A percentile compares a stretch with the other conserved stretches of the same genome.
Conservation (phyloP, 2,888 invertebrate genomes). For the Rhagophthalmus giganteus region DNA sequence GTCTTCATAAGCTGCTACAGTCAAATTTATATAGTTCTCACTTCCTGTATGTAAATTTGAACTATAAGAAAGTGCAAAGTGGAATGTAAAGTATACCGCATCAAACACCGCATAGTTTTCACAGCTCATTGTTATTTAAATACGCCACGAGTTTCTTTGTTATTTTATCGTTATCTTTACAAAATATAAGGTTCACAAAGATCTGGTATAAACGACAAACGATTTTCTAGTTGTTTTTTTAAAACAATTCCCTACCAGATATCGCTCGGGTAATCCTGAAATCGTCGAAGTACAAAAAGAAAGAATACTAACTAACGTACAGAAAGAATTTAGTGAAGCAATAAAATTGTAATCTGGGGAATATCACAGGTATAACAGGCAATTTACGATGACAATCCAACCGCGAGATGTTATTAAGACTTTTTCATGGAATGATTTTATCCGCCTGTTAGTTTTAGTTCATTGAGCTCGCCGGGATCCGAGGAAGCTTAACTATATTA, state of each 20-base stretch:
- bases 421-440: conserved; percentile 46
- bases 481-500: conserved; percentile 19
- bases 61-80: conserved; percentile 29
- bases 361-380: conserved; percentile 35
- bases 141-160: conserved; percentile 3
- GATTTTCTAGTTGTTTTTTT: too few relatives aligned
- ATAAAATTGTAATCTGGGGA: conserved; percentile 34
- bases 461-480: conserved; percentile 34
- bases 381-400: conserved; percentile 43
- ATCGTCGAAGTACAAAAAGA: conserved; percentile 5
- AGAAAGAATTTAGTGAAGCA: conserved; percentile 25
- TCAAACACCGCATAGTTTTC: conserved; percentile 16
- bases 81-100: conserved; percentile 12
- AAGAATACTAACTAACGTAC: conserved; percentile 10
- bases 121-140: conserved; percentile 26
- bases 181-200: too few relatives aligned
- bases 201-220: too few relatives aligned
- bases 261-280: too few relatives aligned
- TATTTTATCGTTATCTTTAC: too few relatives aligned
- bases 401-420: conserved; percentile 50
- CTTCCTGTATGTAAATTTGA: conserved; percentile 25
- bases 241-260: too few relatives aligned
- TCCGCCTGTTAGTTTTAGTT: conserved; percentile 37
- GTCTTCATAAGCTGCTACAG: too few relatives aligned
- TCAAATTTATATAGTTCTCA: conserved; percentile 23